Percentiles rank a stretch among this genome's conserved stretches.
phyloP scores from a whole-genome alignment of 2,888 invertebrate species.

The Cinara cedri region DNA sequence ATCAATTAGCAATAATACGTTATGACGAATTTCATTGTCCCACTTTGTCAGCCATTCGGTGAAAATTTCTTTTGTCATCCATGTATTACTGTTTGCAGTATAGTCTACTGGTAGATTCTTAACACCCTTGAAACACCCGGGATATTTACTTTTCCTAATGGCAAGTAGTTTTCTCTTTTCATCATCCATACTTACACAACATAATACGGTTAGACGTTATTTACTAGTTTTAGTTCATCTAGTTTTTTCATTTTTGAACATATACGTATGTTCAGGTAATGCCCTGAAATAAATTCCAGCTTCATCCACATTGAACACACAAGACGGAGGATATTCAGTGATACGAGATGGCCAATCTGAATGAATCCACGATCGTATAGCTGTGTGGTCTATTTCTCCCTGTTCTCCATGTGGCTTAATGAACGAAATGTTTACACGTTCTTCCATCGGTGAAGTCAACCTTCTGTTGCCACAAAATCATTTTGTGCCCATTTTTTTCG shows the following conservation, averaged over 20 bases:
- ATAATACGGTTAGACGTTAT: constrained; percentile 39
- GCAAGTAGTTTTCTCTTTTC: constrained; percentile 61
- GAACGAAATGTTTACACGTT: constrained; percentile 46
- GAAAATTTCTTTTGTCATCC: constrained; percentile 62
- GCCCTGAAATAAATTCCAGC: neutral
- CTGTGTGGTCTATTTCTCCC: constrained; percentile 22
- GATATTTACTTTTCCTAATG: constrained; percentile 60
- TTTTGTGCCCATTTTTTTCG: constrained; percentile 23
- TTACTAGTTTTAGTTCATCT: constrained; percentile 34
- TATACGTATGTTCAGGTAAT: constrained; percentile 59
- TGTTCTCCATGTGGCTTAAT: constrained; percentile 22
- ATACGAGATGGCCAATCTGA: neutral
- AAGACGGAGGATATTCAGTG: neutral
- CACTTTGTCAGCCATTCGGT: constrained; percentile 59
- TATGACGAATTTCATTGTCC: constrained; percentile 60
- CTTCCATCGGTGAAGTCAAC: constrained; percentile 42
- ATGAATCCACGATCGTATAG: constrained; percentile 5
- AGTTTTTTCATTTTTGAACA: constrained; percentile 61
- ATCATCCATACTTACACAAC: constrained; percentile 55
- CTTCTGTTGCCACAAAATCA: constrained; percentile 14
- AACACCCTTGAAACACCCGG: constrained; percentile 61
- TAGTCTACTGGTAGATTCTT: constrained; percentile 60
- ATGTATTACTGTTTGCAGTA: constrained; percentile 61
- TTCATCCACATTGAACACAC: neutral
- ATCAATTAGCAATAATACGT: constrained; percentile 43